phyloP scores from a whole-genome alignment of 2,113 vertebrate genomes.

The Brachypteracias leptosomus region DNA sequence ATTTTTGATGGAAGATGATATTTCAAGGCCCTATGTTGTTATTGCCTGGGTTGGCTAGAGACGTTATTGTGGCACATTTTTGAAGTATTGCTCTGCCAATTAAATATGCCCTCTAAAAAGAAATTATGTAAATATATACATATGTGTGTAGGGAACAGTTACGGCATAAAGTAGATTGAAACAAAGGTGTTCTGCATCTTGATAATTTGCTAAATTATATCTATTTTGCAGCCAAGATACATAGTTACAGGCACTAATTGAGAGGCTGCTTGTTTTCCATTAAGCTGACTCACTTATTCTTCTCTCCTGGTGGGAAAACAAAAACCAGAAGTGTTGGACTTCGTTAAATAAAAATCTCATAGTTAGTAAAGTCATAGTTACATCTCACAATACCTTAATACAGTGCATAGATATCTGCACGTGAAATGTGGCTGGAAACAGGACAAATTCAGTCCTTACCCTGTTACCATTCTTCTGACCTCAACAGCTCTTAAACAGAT shows the following conservation, averaged over 20 bases:
- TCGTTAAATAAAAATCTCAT: not conserved
- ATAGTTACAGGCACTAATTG: not conserved
- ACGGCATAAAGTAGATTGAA: not conserved
- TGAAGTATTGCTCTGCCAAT: not conserved
- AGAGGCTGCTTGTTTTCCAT: not conserved
- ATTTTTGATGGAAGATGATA: not conserved
- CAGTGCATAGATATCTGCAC: not conserved
- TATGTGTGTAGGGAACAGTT: not conserved
- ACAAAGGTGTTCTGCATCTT: not conserved
- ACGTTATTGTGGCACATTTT: not conserved
- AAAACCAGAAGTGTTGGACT: not conserved
- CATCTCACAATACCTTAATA: not conserved
- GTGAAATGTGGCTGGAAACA: not conserved
- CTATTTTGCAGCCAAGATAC: not conserved
- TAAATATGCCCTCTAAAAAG: not conserved
- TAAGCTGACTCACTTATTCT: not conserved
- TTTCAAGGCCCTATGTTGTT: not conserved
- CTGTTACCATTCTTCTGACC: not conserved
- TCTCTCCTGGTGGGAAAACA: not conserved
- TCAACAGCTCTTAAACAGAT: not conserved
- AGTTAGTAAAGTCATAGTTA: not conserved
- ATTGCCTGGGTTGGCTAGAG: not conserved
- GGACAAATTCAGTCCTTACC: not conserved
- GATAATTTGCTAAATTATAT: not conserved
- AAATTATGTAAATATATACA: not conserved